These are phyloP conservation scores for Periophthalmus magnuspinnatus DNA, from an alignment of 2,797 vertebrate species.

Conservation along the genomic window DNA sequence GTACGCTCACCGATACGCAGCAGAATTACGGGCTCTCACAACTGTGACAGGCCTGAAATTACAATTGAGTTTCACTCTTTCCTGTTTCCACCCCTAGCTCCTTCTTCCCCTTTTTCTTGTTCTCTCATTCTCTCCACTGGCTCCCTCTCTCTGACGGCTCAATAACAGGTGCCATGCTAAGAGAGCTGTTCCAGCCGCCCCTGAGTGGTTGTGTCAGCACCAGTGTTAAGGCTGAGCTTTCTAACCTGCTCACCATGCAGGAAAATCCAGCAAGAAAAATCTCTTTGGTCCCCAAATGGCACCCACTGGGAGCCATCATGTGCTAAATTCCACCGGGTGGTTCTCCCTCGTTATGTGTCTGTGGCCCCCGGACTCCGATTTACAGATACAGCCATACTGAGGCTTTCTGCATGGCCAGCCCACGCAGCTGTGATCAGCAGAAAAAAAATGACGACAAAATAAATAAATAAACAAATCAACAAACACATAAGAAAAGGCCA, in stretches of 20 bases:
- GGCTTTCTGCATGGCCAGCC: slow-evolving; percentile 74
- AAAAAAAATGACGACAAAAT: slow-evolving; percentile 62
- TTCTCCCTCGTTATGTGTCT: slow-evolving; percentile 68
- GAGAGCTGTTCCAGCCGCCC: slow-evolving; percentile 81
- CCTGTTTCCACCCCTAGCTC: slow-evolving; percentile 63
- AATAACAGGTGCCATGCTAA: slow-evolving; percentile 84
- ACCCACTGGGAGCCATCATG: slow-evolving; percentile 75
- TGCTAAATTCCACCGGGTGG: slow-evolving; percentile 68
- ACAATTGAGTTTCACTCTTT: slow-evolving; percentile 79
- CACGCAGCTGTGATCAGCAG: slow-evolving; percentile 74
- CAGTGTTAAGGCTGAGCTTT: slow-evolving; percentile 70
- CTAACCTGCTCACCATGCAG: slow-evolving; percentile 81
- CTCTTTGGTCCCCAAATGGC: slow-evolving; percentile 69
- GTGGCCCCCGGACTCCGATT: slow-evolving; percentile 68
- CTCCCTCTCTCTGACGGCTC: slow-evolving; percentile 73
- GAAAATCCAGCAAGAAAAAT: slow-evolving; percentile 66
- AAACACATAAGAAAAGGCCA: slow-evolving; percentile 61
- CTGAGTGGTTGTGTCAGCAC: slow-evolving; percentile 84
- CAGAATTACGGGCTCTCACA: slow-evolving; percentile 80
- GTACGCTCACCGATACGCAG: slow-evolving; percentile 68
- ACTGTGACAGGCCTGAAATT: slow-evolving; percentile 84
- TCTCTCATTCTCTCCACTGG: slow-evolving; percentile 15
- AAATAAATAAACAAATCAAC: slow-evolving; percentile 79
- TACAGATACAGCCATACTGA: slow-evolving; percentile 73
- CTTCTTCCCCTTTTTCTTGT: slow-evolving; percentile 36